Percentiles rank a stretch among this genome's conserved stretches.
phyloP scores from a whole-genome alignment of 2,888 invertebrate genomes.

The Aricia artaxerxes region DNA sequence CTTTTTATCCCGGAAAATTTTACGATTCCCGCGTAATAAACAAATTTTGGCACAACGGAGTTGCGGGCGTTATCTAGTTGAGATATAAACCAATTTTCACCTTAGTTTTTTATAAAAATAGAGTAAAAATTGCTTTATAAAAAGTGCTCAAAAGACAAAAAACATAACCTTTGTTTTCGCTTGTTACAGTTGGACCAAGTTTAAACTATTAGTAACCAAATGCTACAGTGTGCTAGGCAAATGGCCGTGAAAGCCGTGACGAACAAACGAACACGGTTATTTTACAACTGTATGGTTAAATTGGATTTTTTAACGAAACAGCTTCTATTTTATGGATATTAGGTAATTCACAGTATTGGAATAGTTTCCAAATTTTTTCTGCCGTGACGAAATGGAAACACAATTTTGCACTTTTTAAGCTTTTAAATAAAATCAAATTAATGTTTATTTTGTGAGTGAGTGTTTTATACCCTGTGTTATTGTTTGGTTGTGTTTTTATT shows the following conservation, averaged over 20 bases:
- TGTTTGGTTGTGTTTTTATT: too few species aligned
- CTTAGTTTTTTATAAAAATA: too few species aligned
- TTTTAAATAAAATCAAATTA: not conserved
- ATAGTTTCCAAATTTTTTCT: not conserved
- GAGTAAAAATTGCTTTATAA: too few species aligned
- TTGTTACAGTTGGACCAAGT: not conserved
- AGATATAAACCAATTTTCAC: too few species aligned
- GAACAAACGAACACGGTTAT: not conserved
- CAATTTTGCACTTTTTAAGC: not conserved
- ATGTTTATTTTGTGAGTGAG: not conserved
- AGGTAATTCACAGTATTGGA: not conserved
- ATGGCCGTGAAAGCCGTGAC: not conserved
- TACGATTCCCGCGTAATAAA: too few species aligned
- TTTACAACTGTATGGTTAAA: not conserved
- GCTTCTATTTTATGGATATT: slow-evolving; percentile 10
- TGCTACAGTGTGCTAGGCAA: not conserved
- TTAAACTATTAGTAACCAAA: not conserved
- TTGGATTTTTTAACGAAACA: not conserved
- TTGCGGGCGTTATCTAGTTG: too few species aligned
- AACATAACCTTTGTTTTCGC: not conserved
- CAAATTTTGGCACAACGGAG: too few species aligned
- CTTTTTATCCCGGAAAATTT: too few species aligned
- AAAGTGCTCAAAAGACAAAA: not conserved
- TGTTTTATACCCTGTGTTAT: not conserved
- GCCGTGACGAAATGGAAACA: not conserved